Base-by-base conservation (phyloP, 2,113 vertebrate species). In the Chlamydotis undulata region DNA sequence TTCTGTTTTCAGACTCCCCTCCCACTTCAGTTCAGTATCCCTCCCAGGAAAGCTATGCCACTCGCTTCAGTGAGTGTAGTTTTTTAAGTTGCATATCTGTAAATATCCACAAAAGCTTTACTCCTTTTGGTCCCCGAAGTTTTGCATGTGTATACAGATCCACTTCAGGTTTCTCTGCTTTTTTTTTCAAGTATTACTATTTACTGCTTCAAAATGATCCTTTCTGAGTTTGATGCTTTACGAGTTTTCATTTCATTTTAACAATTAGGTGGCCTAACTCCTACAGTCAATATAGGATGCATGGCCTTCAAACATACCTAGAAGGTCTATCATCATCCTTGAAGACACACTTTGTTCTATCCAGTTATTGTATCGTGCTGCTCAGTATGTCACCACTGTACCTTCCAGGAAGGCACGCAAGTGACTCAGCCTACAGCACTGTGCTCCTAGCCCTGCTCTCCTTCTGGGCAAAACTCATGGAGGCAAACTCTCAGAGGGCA, bases 331-430 rank as follows among this genome's bases (percentile, higher is more conserved):
- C 10, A 52, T 26, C 57, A 71, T 33, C 21, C 35, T 65, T 25
- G 18, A 69, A 49, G 77, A 74, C 21, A 7, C 11, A 14, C 19
- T 55, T 82, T 31, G 14, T 22, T 80, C 60, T 82, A 19, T 31
- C 28, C 35, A 52, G 22, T 24, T 49, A 14, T 5, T 52, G 5
- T 7, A 11, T 18, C 3, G 11, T 7, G 7, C 47, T 85, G n/a
- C 68, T 70, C 77, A 41, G 29, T 10, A 26, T 0, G 0, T 14
- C 60, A 43, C 65, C 0, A 0, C 47, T 37, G 37, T 33, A 33
- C 17, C 68, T 82, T 31, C 26, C 87, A 33, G 61, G 49, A 78
- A 86, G 29, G 43, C 35, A n/a, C 1, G 0, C 0, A 7, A 84
- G 41, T 63, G 55, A 37, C 37, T 88, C 39, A 80, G 50, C 45